Evolutionary conservation across 1,140 invertebrate genomes (phyloP).

Genomic region (Odontomachus brunneus): DNA sequence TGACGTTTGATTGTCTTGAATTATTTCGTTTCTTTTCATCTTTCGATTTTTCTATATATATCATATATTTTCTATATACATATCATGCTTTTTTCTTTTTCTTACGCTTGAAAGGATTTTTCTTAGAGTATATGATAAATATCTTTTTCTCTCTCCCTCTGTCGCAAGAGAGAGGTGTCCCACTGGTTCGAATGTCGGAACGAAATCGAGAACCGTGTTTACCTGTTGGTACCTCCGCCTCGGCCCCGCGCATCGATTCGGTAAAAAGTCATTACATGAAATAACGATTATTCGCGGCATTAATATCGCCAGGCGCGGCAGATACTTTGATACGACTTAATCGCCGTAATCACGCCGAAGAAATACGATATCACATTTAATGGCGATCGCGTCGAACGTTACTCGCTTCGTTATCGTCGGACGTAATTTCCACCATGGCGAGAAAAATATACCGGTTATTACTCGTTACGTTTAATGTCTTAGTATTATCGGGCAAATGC

Average conservation of each 20-base stretch:
- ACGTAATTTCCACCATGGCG: constrained; percentile 17
- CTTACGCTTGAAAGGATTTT: too few species aligned
- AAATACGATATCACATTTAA: constrained; percentile 45
- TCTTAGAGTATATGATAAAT: too few species aligned
- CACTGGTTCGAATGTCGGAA: neutral
- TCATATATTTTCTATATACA: too few species aligned
- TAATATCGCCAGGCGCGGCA: constrained; percentile 13
- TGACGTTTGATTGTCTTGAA: too few species aligned
- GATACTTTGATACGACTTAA: constrained; percentile 51
- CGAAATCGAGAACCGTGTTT: neutral
- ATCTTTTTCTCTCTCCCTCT: too few species aligned
- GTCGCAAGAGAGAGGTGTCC: neutral
- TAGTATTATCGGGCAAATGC: constrained; percentile 9
- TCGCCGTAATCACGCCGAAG: constrained; percentile 9
- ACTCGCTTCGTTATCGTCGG: constrained; percentile 26
- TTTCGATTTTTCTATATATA: too few species aligned
- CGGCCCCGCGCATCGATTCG: constrained; percentile 10
- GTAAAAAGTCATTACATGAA: constrained; percentile 43
- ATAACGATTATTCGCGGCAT: constrained; percentile 40
- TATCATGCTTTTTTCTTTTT: too few species aligned
- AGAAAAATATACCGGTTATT: constrained; percentile 27
- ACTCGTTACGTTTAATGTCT: constrained; percentile 5
- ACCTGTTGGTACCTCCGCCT: neutral
- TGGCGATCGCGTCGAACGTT: constrained; percentile 42
- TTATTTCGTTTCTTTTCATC: too few species aligned